A percentile compares a stretch with the other conserved stretches of the same genome.
phyloP scores from a whole-genome alignment of 2,888 invertebrate genomes.

The Miltochrista miniata region DNA sequence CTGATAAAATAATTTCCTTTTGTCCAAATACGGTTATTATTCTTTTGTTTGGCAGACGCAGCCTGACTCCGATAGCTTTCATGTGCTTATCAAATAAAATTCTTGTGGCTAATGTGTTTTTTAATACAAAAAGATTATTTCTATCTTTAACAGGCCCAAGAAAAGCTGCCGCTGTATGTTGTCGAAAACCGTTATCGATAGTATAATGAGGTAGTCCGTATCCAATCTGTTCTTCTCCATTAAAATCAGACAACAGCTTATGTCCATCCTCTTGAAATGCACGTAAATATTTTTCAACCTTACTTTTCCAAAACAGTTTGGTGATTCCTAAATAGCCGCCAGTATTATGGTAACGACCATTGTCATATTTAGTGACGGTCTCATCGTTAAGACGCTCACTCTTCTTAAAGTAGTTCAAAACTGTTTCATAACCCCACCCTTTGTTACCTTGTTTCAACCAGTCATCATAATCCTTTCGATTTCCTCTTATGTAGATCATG shows the following conservation, averaged over 20 bases:
- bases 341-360: slow-evolving; percentile 45
- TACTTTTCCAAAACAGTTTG: slow-evolving; percentile 50
- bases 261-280: slow-evolving; percentile 29
- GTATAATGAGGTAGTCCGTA: slow-evolving; percentile 43
- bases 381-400: slow-evolving; percentile 44
- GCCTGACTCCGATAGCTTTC: slow-evolving; percentile 48
- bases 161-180: slow-evolving; percentile 47
- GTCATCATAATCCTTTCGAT: slow-evolving; percentile 83
- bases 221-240: slow-evolving; percentile 46
- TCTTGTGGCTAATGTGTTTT: slow-evolving; percentile 42
- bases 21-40: slow-evolving; percentile 36
- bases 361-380: slow-evolving; percentile 42
- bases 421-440: slow-evolving; percentile 55
- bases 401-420: slow-evolving; percentile 54
- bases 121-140: slow-evolving; percentile 47
- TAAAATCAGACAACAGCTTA: slow-evolving; percentile 41
- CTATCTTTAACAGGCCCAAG: slow-evolving; percentile 41
- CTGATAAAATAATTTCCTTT: slow-evolving; percentile 58
- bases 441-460: slow-evolving; percentile 82
- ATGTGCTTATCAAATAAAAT: slow-evolving; percentile 16
- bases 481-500: slow-evolving; percentile 87
- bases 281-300: slow-evolving; percentile 53
- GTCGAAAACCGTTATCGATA: slow-evolving; percentile 41
- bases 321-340: slow-evolving; percentile 50
- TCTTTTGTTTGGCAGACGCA: slow-evolving; percentile 34